Evolutionary conservation across 2,113 vertebrate species (phyloP).

Genomic region (Nerophis ophidion): DNA sequence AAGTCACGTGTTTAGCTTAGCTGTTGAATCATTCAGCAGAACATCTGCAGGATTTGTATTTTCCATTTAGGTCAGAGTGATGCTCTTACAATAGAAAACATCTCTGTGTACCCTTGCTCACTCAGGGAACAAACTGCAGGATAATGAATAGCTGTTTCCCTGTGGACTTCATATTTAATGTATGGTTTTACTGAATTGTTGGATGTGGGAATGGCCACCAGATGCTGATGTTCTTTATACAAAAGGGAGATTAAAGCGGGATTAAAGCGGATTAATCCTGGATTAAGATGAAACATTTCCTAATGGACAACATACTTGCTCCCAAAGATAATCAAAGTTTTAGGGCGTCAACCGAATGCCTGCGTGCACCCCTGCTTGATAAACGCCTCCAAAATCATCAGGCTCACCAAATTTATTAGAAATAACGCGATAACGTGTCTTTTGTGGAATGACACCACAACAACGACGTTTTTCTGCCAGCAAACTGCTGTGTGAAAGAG

Average conservation of each 20-base stretch:
- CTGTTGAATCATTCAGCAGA: constrained; percentile 11
- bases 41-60: constrained; percentile 43
- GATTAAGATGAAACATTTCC: constrained; percentile 57
- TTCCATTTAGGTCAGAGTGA: constrained; percentile 52
- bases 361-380: no score
- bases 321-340: neutral
- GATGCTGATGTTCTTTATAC: constrained; percentile 33
- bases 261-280: constrained; percentile 45
- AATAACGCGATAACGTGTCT: no score
- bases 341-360: no score
- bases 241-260: constrained; percentile 59
- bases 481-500: neutral
- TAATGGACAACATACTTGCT: constrained; percentile 45
- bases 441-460: neutral
- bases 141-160: constrained; percentile 11
- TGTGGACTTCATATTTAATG: neutral
- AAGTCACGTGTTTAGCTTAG: neutral
- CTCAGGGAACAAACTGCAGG: neutral
- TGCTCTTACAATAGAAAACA: constrained; percentile 23
- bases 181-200: neutral
- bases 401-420: no score
- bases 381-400: no score
- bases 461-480: neutral
- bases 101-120: constrained; percentile 8
- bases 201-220: neutral